Conservation (phyloP, 2,113 vertebrate genomes). For the Cephalopterus ornatus region DNA sequence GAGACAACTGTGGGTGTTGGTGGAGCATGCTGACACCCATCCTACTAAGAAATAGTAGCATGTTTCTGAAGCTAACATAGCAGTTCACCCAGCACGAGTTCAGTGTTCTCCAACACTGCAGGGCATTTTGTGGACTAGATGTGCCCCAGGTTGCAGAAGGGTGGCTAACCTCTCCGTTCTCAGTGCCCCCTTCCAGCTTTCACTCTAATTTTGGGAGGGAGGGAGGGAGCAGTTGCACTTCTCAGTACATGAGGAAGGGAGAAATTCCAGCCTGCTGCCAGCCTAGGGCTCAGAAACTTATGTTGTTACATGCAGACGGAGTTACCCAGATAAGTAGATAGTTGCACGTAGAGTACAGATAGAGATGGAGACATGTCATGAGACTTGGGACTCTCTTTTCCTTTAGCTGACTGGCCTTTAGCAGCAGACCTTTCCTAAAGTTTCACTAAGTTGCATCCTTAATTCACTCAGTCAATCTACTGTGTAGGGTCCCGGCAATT, state of each 20-base stretch:
- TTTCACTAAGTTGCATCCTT: neutral
- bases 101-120: neutral
- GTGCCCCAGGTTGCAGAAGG: neutral
- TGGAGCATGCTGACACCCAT: neutral
- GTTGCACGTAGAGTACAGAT: neutral
- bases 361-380: neutral
- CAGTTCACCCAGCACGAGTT: neutral
- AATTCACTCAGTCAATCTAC: neutral
- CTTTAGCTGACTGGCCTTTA: neutral
- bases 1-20: neutral
- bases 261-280: neutral
- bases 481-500: rapidly evolving
- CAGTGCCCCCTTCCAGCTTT: neutral
- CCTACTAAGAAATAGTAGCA: neutral
- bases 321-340: neutral
- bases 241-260: neutral
- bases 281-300: neutral
- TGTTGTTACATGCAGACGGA: neutral
- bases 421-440: neutral
- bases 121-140: too few species aligned
- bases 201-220: neutral
- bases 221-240: neutral
- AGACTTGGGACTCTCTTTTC: neutral
- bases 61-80: neutral
- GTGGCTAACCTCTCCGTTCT: neutral